Percentiles rank a stretch among this genome's conserved stretches.
Evolutionary conservation across 2,888 invertebrate genomes (phyloP).

Genomic region (Clitarchus hookeri): DNA sequence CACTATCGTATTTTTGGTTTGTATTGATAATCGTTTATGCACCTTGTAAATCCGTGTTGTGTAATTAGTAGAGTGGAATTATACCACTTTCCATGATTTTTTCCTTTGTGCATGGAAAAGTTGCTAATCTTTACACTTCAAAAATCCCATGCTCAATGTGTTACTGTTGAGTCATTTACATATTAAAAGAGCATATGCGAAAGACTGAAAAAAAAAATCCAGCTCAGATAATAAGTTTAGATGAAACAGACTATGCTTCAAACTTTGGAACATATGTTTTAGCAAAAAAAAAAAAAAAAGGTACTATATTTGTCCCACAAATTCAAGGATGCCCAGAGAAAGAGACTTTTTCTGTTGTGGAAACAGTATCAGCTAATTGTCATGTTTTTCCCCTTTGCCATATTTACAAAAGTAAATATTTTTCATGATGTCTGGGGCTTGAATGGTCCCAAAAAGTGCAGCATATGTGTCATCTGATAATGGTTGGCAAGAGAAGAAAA

Average conservation of each 20-base stretch:
- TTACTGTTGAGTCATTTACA: neutral
- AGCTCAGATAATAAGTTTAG: neutral
- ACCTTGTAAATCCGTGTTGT: no score
- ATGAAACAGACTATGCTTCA: no score
- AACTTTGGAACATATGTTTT: no score
- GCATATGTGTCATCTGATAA: neutral
- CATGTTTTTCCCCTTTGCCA: neutral
- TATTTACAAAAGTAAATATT: neutral
- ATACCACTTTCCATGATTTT: no score
- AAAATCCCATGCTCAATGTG: neutral
- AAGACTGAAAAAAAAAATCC: neutral
- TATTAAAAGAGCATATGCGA: no score
- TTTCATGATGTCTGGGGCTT: neutral
- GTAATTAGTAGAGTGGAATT: no score
- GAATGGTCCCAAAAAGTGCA: neutral
- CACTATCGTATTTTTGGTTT: no score
- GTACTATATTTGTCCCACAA: no score
- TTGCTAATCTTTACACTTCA: no score
- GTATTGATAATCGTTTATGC: no score
- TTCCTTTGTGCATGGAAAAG: no score
- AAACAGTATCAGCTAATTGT: neutral
- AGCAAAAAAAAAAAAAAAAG: no score
- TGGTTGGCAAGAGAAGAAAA: neutral
- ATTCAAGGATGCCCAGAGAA: neutral
- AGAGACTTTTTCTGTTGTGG: neutral